Evolutionary conservation across 2,113 vertebrate species (phyloP).

Genomic region (Typhlomys cinereus): DNA sequence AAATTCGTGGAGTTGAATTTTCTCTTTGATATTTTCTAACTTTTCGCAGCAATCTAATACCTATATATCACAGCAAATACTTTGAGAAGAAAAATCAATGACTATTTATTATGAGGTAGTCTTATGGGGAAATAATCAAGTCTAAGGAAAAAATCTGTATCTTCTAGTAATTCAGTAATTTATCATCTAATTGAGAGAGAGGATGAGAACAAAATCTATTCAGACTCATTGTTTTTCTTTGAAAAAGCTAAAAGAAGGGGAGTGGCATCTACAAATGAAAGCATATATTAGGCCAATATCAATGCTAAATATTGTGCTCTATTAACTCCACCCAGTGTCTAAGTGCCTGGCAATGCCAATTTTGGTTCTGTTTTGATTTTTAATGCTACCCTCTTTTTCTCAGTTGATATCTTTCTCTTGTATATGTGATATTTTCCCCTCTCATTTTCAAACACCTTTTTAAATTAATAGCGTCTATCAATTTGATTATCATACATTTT

Average conservation of each 20-base stretch:
- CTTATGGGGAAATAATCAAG: not conserved
- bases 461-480: not conserved
- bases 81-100: not conserved
- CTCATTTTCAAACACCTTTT: not conserved
- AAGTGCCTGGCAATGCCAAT: not conserved
- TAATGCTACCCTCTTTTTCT: not conserved
- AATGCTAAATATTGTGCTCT: not conserved
- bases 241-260: not conserved
- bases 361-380: not conserved
- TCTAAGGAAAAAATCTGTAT: not conserved
- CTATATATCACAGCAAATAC: not conserved
- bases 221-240: not conserved
- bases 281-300: not conserved
- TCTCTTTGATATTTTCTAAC: not conserved
- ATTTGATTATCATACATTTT: not conserved
- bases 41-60: not conserved
- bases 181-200: not conserved
- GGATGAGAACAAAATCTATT: slow-evolving; percentile 27
- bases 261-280: not conserved
- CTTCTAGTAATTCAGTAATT: not conserved
- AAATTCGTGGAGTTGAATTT: not conserved
- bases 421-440: not conserved
- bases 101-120: not conserved
- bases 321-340: not conserved
- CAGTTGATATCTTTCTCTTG: not conserved